phyloP scores from a whole-genome alignment of 1,140 invertebrate genomes.

The Drosophila sturtevanti region DNA sequence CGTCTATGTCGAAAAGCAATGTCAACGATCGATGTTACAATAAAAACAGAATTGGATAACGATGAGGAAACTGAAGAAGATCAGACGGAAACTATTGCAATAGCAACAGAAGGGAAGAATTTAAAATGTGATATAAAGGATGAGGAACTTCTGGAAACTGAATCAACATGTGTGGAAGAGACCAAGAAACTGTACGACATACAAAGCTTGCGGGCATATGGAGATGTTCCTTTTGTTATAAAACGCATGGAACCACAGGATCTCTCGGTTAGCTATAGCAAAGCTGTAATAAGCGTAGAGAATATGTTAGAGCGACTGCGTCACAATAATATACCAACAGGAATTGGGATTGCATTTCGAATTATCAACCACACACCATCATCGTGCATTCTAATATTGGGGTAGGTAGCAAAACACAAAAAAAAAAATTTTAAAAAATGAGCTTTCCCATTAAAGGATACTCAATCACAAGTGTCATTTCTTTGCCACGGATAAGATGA shows the following conservation, averaged over 20 bases:
- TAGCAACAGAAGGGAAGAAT: background rate
- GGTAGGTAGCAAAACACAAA: slow-evolving; percentile 31
- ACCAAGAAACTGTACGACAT: slow-evolving; percentile 49
- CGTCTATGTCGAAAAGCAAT: too few species aligned
- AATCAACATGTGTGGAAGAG: background rate
- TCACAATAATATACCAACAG: slow-evolving; percentile 34
- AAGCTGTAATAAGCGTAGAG: slow-evolving; percentile 28
- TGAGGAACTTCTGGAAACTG: background rate
- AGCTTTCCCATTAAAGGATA: slow-evolving; percentile 38
- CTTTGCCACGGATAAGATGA: slow-evolving; percentile 55
- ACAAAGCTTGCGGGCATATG: slow-evolving; percentile 31
- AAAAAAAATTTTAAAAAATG: background rate
- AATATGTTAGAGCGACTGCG: slow-evolving; percentile 33
- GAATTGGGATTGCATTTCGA: slow-evolving; percentile 57
- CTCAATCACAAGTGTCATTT: slow-evolving; percentile 68
- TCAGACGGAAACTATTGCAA: background rate
- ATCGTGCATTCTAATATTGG: slow-evolving; percentile 55
- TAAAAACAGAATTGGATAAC: background rate
- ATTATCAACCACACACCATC: slow-evolving; percentile 59
- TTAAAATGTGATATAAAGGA: background rate
- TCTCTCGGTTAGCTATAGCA: slow-evolving; percentile 41
- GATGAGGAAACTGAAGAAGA: background rate
- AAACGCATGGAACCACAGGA: slow-evolving; percentile 60
- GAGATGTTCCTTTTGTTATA: slow-evolving; percentile 58
- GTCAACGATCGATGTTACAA: background rate